phyloP scores from a whole-genome alignment of 1,140 invertebrate species.

The Globodera ellingtonae region DNA sequence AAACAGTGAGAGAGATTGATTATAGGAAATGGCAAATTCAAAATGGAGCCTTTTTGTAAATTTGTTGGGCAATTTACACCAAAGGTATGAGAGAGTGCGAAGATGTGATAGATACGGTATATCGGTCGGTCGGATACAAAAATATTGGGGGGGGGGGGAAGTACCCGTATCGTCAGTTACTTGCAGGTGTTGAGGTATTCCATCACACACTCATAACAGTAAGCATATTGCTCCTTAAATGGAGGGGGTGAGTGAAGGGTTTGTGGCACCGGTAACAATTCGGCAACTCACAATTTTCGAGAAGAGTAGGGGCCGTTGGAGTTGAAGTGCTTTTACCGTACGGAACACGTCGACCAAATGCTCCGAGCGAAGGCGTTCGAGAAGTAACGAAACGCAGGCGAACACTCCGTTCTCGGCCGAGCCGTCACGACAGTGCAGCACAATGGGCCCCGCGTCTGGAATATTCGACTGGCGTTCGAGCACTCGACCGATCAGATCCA shows the following conservation, averaged over 20 bases:
- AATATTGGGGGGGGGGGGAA: neutral
- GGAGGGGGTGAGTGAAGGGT: constrained; percentile 1
- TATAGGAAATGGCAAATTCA: too few species aligned
- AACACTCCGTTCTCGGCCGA: constrained; percentile 67
- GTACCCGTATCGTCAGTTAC: constrained; percentile 14
- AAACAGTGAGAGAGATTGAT: too few species aligned
- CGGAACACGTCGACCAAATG: constrained; percentile 69
- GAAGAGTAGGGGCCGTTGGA: constrained; percentile 44
- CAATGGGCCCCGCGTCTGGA: constrained; percentile 54
- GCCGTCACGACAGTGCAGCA: constrained; percentile 61
- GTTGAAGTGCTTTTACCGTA: constrained; percentile 66
- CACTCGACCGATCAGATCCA: constrained; percentile 58
- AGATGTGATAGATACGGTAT: too few species aligned
- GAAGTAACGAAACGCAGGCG: constrained; percentile 65
- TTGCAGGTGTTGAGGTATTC: constrained; percentile 50
- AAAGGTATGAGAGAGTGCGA: too few species aligned
- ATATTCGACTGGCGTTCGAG: constrained; percentile 54
- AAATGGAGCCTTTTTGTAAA: too few species aligned
- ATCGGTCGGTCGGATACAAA: too few species aligned
- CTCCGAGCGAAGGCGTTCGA: constrained; percentile 68
- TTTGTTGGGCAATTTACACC: too few species aligned
- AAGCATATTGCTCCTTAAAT: constrained; percentile 59
- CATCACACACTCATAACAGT: constrained; percentile 55
- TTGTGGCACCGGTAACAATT: neutral
- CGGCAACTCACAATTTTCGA: constrained; percentile 52